These are phyloP conservation scores for Laterallus jamaicensis DNA, from an alignment of 2,113 vertebrate species.

Conservation along the genomic window DNA sequence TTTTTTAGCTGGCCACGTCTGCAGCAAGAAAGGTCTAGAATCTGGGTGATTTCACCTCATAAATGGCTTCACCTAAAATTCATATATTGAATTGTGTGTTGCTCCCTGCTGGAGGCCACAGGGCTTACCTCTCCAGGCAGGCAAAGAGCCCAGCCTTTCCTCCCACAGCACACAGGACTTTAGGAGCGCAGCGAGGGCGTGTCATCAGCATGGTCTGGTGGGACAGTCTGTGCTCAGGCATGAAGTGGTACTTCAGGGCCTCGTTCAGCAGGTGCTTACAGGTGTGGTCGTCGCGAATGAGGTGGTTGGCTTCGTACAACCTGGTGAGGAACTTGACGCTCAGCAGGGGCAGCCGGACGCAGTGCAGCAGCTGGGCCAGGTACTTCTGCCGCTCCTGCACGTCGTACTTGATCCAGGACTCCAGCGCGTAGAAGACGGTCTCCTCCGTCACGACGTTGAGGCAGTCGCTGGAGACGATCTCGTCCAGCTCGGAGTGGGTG, in stretches of 20 bases:
- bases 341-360: constrained; percentile 92
- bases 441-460: constrained; percentile 95
- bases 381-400: constrained; percentile 92
- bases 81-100: too few species aligned
- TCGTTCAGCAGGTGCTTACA: constrained; percentile 98
- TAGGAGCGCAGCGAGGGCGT: constrained; percentile 91
- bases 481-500: constrained; percentile 89
- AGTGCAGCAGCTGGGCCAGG: constrained; percentile 91
- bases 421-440: constrained; percentile 92
- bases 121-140: constrained; percentile 90
- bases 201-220: constrained; percentile 93
- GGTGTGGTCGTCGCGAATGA: constrained; percentile 94
- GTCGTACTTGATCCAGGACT: constrained; percentile 97
- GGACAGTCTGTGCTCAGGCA: constrained; percentile 97
- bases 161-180: constrained; percentile 95
- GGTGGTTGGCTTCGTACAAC: constrained; percentile 97
- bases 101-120: too few species aligned
- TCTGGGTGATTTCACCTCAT: too few species aligned
- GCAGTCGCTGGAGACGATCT: constrained; percentile 97
- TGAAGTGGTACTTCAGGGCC: constrained; percentile 98
- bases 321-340: constrained; percentile 97
- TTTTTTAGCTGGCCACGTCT: too few species aligned
- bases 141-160: constrained; percentile 97
- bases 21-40: too few species aligned
- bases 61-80: too few species aligned